Percentiles rank a stretch among this genome's conserved stretches.
These are phyloP conservation scores for Malurus alboscapulatus DNA, from an alignment of 2,113 vertebrate genomes.

Conservation along the genomic window DNA sequence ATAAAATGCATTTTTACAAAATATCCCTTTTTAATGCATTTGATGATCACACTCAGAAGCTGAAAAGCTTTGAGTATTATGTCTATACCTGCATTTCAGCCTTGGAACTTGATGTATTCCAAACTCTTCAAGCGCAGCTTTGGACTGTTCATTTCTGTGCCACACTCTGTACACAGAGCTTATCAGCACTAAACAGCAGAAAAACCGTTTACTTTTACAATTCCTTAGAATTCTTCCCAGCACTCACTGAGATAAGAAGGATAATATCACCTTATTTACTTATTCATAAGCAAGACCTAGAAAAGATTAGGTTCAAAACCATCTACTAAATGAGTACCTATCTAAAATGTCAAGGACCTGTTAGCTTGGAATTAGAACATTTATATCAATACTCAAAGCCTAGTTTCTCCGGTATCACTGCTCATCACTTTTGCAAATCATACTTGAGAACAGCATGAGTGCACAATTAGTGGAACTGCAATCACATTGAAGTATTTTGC, in stretches of 20 bases:
- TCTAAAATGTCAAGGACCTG: background rate
- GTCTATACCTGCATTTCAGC: background rate
- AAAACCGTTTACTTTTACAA: background rate
- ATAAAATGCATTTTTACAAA: background rate
- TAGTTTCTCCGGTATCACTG: background rate
- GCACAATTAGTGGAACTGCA: background rate
- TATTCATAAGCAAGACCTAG: background rate
- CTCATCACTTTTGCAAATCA: constrained; percentile 1
- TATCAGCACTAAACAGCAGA: background rate
- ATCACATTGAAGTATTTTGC: background rate
- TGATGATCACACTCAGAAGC: background rate
- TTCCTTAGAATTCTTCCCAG: background rate
- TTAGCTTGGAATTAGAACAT: background rate
- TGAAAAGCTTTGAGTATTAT: background rate
- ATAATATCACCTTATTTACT: background rate
- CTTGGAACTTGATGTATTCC: background rate
- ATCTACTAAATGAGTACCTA: background rate
- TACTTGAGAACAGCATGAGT: background rate
- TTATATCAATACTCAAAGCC: background rate
- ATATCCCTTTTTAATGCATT: background rate
- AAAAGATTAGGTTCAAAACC: background rate
- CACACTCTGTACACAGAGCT: background rate
- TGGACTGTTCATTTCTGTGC: background rate
- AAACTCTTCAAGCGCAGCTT: background rate
- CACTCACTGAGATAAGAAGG: background rate